Percentiles rank a stretch among this genome's conserved stretches.
These are phyloP conservation scores for Nomada flava DNA, from an alignment of 2,888 invertebrate species.

Conservation along the genomic window DNA sequence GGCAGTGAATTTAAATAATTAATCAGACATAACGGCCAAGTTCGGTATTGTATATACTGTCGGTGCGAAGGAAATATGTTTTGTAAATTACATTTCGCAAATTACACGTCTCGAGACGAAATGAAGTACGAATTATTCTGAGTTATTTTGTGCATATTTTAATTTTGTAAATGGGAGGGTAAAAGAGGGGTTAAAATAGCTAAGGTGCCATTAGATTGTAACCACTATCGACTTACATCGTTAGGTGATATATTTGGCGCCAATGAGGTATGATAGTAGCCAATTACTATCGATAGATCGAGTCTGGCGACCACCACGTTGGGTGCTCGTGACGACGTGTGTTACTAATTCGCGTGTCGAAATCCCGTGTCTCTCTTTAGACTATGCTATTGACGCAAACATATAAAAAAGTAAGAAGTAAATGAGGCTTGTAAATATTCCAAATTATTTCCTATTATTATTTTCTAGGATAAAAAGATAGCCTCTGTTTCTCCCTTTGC, in stretches of 20 bases:
- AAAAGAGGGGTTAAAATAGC: constrained; percentile 1
- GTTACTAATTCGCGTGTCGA: constrained; percentile 41
- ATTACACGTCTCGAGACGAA: too few relatives aligned
- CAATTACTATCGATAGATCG: constrained; percentile 65
- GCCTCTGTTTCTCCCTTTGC: too few relatives aligned
- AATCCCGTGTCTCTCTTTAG: constrained; percentile 48
- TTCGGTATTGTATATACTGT: not conserved
- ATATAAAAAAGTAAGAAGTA: not conserved
- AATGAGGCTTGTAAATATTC: not conserved
- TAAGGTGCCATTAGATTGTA: constrained; percentile 30
- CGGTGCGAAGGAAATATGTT: too few relatives aligned
- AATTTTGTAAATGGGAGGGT: not conserved
- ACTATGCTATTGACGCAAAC: not conserved
- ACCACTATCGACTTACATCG: constrained; percentile 28
- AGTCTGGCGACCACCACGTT: constrained; percentile 37
- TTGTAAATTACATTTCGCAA: too few relatives aligned
- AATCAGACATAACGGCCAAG: not conserved
- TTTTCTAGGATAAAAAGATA: not conserved
- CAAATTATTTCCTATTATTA: too few relatives aligned
- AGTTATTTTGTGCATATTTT: not conserved
- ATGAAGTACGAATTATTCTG: too few relatives aligned
- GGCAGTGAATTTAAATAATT: constrained; percentile 41
- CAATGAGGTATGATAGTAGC: constrained; percentile 52
- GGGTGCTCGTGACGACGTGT: constrained; percentile 27
- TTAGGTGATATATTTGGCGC: constrained; percentile 54